Evolutionary conservation across 2,113 vertebrate species (phyloP).

Genomic region (Puma concolor): DNA sequence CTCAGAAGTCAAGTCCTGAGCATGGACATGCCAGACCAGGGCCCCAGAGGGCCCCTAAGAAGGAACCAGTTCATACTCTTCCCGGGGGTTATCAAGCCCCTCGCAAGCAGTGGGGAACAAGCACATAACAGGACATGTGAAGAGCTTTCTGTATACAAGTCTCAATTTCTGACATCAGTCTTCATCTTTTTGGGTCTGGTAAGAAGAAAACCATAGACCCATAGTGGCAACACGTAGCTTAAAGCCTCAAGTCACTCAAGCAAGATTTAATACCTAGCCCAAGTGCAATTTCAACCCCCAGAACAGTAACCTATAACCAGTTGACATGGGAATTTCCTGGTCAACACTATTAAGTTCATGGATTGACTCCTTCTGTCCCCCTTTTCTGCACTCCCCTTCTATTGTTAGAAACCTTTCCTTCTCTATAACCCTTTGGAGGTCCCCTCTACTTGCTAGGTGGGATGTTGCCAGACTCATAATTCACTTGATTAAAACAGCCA

Average conservation of each 20-base stretch:
- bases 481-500: neutral
- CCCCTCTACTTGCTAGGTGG: neutral
- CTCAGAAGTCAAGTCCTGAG: neutral
- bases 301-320: neutral
- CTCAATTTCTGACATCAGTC: neutral
- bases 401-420: neutral
- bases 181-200: neutral
- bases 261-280: neutral
- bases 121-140: neutral
- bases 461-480: neutral
- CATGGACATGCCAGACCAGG: neutral
- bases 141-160: neutral
- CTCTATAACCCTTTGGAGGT: neutral
- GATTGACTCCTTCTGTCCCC: too few species aligned
- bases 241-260: neutral
- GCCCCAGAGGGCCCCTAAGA: neutral
- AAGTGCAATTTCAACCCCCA: neutral
- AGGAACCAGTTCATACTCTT: neutral
- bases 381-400: too few species aligned
- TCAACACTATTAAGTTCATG: too few species aligned
- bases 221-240: neutral
- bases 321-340: neutral
- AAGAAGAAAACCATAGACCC: neutral
- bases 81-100: neutral
- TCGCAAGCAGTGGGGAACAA: neutral